Evolutionary conservation across 2,797 vertebrate species (phyloP).

Genomic region (Onychomys leucogaster): DNA sequence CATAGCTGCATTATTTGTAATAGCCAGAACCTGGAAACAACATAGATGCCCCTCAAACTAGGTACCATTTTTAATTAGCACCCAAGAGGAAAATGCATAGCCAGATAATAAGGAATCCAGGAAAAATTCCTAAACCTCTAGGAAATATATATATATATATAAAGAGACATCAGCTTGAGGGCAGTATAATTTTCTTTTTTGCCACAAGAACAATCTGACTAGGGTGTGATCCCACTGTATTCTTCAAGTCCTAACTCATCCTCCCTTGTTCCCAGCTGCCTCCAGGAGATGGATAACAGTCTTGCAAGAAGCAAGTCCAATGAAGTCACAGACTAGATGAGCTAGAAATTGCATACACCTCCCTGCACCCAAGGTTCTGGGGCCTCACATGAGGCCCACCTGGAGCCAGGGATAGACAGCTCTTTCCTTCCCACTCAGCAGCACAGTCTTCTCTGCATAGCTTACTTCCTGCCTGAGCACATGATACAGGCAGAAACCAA

Average conservation of each 20-base stretch:
- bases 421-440: background rate
- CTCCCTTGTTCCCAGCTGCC: conserved; percentile 28
- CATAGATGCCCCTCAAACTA: background rate
- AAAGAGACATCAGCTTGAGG: conserved; percentile 63
- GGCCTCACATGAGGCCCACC: background rate
- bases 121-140: background rate
- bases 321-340: background rate
- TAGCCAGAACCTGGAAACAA: too few relatives aligned
- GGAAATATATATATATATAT: too few relatives aligned
- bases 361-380: background rate
- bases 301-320: background rate
- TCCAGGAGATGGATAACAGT: conserved; percentile 21
- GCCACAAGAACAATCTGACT: conserved; percentile 80
- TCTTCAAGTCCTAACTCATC: conserved; percentile 74
- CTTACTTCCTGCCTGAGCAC: background rate
- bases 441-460: background rate
- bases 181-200: conserved; percentile 42
- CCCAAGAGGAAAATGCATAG: conserved; percentile 22
- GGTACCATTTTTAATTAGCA: background rate
- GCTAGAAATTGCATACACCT: background rate
- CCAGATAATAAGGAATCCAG: background rate
- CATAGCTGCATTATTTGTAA: too few relatives aligned
- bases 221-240: conserved; percentile 73
- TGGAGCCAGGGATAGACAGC: rapidly evolving
- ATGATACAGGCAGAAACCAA: background rate